phyloP scores from a whole-genome alignment of 1,140 invertebrate species.

The Dendroctonus ponderosae region DNA sequence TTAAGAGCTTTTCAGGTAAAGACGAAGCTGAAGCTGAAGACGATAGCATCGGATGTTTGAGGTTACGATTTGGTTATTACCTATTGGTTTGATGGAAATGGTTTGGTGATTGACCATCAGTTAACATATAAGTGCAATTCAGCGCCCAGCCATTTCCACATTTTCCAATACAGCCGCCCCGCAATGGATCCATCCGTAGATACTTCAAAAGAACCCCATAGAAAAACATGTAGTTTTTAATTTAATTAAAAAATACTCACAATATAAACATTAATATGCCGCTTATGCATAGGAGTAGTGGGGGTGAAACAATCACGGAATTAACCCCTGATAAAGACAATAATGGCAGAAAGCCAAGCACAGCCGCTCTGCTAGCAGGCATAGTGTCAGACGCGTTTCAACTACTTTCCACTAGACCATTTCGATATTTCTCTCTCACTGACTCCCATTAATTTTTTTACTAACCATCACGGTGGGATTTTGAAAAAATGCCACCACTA shows the following conservation, averaged over 20 bases:
- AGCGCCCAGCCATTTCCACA: conserved; percentile 9
- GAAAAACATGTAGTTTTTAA: neutral
- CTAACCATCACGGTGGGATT: conserved; percentile 17
- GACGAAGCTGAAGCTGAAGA: conserved; percentile 11
- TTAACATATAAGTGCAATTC: neutral
- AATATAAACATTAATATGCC: conserved; percentile 15
- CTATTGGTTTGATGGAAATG: conserved; percentile 11
- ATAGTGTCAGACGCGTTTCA: conserved; percentile 50
- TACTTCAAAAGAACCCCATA: conserved; percentile 8
- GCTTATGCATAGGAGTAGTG: conserved; percentile 31
- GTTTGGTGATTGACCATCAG: neutral
- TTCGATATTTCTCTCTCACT: conserved; percentile 33
- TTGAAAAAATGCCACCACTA: conserved; percentile 8
- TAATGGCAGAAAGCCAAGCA: conserved; percentile 5
- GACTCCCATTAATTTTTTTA: conserved; percentile 34
- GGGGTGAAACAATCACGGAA: conserved; percentile 23
- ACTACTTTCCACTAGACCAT: neutral
- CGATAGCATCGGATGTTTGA: conserved; percentile 10
- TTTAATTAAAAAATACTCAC: conserved; percentile 4
- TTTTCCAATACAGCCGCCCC: conserved; percentile 21
- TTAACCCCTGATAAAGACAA: conserved; percentile 12
- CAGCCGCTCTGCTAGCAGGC: conserved; percentile 48
- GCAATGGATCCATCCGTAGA: conserved; percentile 24
- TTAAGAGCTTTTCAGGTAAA: conserved; percentile 46
- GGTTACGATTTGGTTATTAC: conserved; percentile 25